Percentiles rank a stretch among this genome's conserved stretches.
Evolutionary conservation across 2,797 vertebrate genomes (phyloP).

Genomic region (Sebastolobus altivelis): DNA sequence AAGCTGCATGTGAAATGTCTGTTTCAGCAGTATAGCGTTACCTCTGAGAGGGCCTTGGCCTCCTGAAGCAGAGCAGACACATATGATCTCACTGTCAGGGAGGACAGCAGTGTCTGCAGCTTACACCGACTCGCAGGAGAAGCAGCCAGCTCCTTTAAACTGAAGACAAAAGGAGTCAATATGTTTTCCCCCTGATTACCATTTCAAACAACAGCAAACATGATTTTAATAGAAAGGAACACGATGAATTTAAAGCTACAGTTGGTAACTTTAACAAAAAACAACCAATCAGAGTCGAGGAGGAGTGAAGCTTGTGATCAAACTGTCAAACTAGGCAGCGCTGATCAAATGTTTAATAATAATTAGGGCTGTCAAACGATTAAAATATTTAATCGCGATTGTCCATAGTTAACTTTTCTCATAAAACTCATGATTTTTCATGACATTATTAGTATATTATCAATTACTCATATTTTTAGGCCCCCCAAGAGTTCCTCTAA

Average conservation of each 20-base stretch:
- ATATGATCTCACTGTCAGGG: slow-evolving; percentile 78
- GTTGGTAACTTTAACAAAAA: neutral
- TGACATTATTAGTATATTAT: neutral
- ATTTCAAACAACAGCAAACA: neutral
- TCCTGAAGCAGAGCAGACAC: slow-evolving; percentile 86
- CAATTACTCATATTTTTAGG: neutral
- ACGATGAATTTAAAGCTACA: neutral
- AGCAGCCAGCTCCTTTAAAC: slow-evolving; percentile 86
- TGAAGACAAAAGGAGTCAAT: slow-evolving; percentile 60
- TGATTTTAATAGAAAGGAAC: neutral
- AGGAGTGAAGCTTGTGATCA: neutral
- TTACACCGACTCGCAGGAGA: slow-evolving; percentile 86
- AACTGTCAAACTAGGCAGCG: neutral
- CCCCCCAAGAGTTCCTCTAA: neutral
- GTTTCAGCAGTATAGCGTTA: slow-evolving; percentile 55
- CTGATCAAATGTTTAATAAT: neutral
- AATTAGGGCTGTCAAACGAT: neutral
- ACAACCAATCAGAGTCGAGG: neutral
- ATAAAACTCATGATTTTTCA: neutral
- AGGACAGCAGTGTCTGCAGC: slow-evolving; percentile 86
- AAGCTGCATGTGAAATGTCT: neutral
- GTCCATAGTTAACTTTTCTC: neutral
- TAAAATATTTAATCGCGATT: no score
- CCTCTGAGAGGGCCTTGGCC: slow-evolving; percentile 87
- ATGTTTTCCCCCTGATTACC: neutral